Base-by-base conservation (phyloP, 2,888 invertebrate species). In the Dastarcus helophoroides region DNA sequence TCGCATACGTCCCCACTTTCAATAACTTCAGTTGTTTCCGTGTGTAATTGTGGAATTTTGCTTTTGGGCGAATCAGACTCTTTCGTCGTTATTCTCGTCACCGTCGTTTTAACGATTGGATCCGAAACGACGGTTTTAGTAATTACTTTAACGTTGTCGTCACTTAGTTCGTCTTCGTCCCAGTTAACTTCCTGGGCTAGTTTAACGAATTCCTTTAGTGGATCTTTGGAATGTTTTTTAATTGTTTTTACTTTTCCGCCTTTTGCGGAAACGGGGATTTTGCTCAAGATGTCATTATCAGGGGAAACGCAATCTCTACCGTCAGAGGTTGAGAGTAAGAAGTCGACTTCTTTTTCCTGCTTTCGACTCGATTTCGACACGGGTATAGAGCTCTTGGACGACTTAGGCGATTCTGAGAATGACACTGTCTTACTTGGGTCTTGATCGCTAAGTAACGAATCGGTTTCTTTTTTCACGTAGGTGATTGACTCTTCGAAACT, bases 161-260 rank as follows among this genome's bases (percentile, higher is more conserved):
- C 29, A 13, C 19, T 7, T 7, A 7, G 19, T 21, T 46, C 46
- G 17, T 48, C 47, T 21, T 58, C 56, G 22, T 60, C 60, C 62
- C 63, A 62, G 41, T 62, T 59, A 10, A 62, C 59, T 33, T 63
- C 61, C 42, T 58, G 58, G 3, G 57, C 51, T 23, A 61, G 41
- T 33, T 56, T 58, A 7, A 60, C 60, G 33, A 62, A 62, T 35
- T 62, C 62, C 44, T 62, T 62, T 13, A 62, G 33, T 2, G 62
- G 62, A 44, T 62, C 61, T 44, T 65, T 65, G 2, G 64, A 64
- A 44, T 65, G 64, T 47, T 65, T 65, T 40, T 64, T 65, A 12
- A 65, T 64, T 2, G 64, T 65, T 51, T 64, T 64, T 2, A 64
- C 51, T 53, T 63, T 64, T 10, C 56, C 51, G 19, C 58, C 61